Base-by-base conservation (phyloP, 2,797 vertebrate genomes). In the Melanotaenia nigrans region DNA sequence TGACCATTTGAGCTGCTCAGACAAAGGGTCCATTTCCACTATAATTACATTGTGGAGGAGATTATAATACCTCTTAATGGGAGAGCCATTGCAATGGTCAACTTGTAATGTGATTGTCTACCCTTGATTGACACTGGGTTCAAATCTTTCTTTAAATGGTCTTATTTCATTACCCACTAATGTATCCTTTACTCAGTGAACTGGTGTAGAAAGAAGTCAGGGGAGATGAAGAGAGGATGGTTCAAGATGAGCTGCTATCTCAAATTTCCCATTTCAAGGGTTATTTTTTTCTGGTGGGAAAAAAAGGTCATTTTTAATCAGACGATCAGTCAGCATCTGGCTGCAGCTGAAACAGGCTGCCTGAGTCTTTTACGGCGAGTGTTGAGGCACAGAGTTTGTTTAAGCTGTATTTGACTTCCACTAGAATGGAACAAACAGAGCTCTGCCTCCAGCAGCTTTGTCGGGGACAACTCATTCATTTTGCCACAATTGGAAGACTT, bases 371-470 rank as follows among this genome's bases (percentile, higher is more conserved):
- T 42, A 60, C 53, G 35, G 56, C 32, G 20, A 12, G 42, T 45
- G 77, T 70, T 66, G 86, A 58, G 35, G 30, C 59, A 55, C 64
- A n/a, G 61, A 61, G 82, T 85, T 87, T 87, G 73, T 55, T 85
- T 47, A 82, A 87, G 77, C 85, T 80, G 75, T 84, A 45, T 89
- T 92, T 89, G 75, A 88, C 77, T 91, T 90, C 85, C 86, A 81
- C 86, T 78, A 38, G 3, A 58, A 69, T 70, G 79, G 69, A 89
- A 82, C 79, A 88, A 90, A 90, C 61, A 61, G 65, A 76, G 79
- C 56, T 64, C 14, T 40, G 68, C 65, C 73, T 68, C 51, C 22
- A 40, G 75, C 73, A 60, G 78, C 79, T 77, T 69, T 66, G 70
- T 78, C 81, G 30, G 75, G 32, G 75, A 51, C 79, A 6, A 75